Conservation (phyloP, 1,140 invertebrate species). For the Thaumetopoea pityocampa region DNA sequence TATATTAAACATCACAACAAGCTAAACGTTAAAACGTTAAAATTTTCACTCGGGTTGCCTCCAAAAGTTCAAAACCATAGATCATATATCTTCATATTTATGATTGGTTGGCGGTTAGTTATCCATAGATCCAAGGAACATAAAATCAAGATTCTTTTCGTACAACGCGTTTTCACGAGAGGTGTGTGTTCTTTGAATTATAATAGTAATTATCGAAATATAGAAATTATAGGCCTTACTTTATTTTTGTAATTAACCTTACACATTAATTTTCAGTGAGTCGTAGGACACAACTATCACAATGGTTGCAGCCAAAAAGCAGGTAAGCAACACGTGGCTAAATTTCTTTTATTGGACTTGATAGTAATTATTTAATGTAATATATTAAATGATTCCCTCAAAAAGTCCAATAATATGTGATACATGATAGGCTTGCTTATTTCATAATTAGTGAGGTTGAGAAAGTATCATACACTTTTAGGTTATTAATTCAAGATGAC, state of each 20-base stretch:
- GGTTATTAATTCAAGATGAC: constrained; percentile 31
- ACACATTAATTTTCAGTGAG: constrained; percentile 20
- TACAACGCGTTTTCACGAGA: constrained; percentile 6
- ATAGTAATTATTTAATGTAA: constrained; percentile 13
- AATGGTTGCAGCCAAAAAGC: constrained; percentile 71
- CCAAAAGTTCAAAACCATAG: too few relatives aligned
- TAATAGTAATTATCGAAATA: background rate
- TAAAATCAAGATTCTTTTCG: constrained; percentile 3
- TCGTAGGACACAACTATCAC: constrained; percentile 24
- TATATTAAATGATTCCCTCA: constrained; percentile 33
- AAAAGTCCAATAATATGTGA: constrained; percentile 51
- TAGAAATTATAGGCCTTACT: background rate
- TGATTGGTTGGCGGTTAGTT: too few relatives aligned
- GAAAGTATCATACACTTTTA: constrained; percentile 49
- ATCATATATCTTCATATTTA: too few relatives aligned
- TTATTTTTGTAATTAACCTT: constrained; percentile 1
- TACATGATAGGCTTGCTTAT: constrained; percentile 64
- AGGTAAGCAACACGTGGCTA: constrained; percentile 52
- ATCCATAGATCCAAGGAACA: too few relatives aligned
- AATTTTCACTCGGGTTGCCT: too few relatives aligned
- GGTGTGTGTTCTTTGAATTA: background rate
- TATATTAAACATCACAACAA: too few relatives aligned
- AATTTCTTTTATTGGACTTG: constrained; percentile 5
- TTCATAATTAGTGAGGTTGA: constrained; percentile 59
- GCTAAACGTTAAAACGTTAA: too few relatives aligned